Evolutionary conservation across 2,797 vertebrate genomes (phyloP), one percentile per base, ranked within the genome.

Genomic region (Crax fasciolata): DNA sequence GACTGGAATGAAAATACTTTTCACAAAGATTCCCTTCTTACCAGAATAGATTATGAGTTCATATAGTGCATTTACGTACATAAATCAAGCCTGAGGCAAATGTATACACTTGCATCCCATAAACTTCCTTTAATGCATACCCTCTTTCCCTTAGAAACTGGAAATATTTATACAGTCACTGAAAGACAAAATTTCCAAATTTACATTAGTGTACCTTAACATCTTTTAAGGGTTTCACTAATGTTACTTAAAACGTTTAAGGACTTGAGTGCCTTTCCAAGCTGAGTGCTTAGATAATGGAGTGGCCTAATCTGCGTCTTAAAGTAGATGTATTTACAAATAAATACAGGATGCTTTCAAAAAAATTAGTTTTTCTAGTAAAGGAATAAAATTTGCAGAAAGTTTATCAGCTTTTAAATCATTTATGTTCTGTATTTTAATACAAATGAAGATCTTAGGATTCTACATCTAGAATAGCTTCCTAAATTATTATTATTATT

Each of bases 321-420:
- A 24, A 87, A 77, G 16, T 19, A 62, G 28, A 88, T 18, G 11
- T 20, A 77, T 79, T 92, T 59, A 91, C 0, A 6, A 91, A 52
- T 76, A 91, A 79, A 38, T 61, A 89, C 11, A 0, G 0, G 10
- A 52, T 27, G 48, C 32, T 86, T 72, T 32, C 25, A 87, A 65
- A 66, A 30, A 82, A 93, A 92, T 4, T 24, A 75, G 20, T 8
- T 35, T 54, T 81, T 76, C 80, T 21, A 78, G 30, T 4, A 67
- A 21, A 77, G 71, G 63, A 94, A 74, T 9, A 9, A 74, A 6
- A 73, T 63, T 84, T 93, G 63, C 52, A 85, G 84, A 76, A 76
- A 48, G n/a, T 52, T 1, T 68, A 35, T 30, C 43, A 76, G 55
- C 21, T 86, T 76, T 63, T 61, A 87, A 68, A 77, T 61, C 1